Conservation (phyloP, 2,888 invertebrate species). For the Lithophane socia region DNA sequence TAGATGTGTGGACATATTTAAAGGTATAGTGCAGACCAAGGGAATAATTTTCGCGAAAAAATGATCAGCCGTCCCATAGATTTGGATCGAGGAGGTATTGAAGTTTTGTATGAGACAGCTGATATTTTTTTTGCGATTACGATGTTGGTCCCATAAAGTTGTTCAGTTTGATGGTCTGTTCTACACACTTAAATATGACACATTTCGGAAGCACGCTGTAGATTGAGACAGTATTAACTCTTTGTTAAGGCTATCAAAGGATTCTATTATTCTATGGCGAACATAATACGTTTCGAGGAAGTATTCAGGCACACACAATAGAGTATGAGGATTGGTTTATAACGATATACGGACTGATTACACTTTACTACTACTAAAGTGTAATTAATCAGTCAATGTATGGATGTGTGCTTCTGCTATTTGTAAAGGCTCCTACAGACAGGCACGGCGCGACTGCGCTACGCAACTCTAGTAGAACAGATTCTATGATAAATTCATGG, state of each 20-base stretch:
- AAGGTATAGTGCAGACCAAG: not conserved
- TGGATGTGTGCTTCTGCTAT: not conserved
- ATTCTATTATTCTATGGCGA: not conserved
- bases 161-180: not conserved
- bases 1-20: not conserved
- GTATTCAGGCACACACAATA: conserved; percentile 14
- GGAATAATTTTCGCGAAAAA: not conserved
- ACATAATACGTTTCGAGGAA: conserved; percentile 20
- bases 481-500: too few relatives aligned
- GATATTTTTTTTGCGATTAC: not conserved
- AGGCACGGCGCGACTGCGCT: too few relatives aligned
- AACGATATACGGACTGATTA: not conserved
- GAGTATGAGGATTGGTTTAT: not conserved
- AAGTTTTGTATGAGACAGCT: not conserved
- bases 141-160: not conserved
- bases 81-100: too few relatives aligned
- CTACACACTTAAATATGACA: not conserved
- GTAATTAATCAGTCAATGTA: not conserved
- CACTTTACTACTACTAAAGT: not conserved
- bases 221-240: not conserved
- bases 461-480: too few relatives aligned
- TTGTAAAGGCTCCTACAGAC: too few relatives aligned
- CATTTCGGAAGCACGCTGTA: not conserved
- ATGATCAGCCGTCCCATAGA: not conserved
- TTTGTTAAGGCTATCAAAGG: conserved; percentile 21